Conservation (phyloP, 2,797 vertebrate genomes). For the Poecilia velifera region DNA sequence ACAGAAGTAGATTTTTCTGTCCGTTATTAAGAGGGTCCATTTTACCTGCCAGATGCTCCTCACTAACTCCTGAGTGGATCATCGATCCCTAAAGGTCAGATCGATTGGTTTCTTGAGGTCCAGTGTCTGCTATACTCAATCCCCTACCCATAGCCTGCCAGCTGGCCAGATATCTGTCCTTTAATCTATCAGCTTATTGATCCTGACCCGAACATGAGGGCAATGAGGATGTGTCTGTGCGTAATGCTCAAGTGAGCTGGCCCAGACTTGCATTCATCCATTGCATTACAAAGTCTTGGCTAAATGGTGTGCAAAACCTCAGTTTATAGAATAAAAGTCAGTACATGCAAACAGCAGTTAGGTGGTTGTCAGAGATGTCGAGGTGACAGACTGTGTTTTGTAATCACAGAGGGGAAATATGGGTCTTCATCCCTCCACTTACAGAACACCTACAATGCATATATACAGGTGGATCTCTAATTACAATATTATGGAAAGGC, state of each 20-base stretch:
- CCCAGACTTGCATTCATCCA: slow-evolving; percentile 32
- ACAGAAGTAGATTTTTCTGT: slow-evolving; percentile 29
- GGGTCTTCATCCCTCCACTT: slow-evolving; percentile 30
- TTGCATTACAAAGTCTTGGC: slow-evolving; percentile 32
- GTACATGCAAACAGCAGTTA: slow-evolving; percentile 23
- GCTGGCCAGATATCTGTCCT: slow-evolving; percentile 54
- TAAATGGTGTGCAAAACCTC: slow-evolving; percentile 32
- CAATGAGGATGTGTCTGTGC: slow-evolving; percentile 25
- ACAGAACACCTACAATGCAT: slow-evolving; percentile 13
- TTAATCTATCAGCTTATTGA: slow-evolving; percentile 70
- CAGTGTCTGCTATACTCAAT: slow-evolving; percentile 52
- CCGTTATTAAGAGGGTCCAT: slow-evolving; percentile 34
- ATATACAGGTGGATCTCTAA: not conserved
- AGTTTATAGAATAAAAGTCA: slow-evolving; percentile 50
- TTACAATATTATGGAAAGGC: not conserved
- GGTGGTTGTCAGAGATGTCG: slow-evolving; percentile 24
- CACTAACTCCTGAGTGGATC: slow-evolving; percentile 53
- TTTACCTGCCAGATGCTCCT: slow-evolving; percentile 52
- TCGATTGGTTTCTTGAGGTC: slow-evolving; percentile 62
- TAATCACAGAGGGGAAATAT: not conserved
- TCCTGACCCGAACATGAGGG: slow-evolving; percentile 46
- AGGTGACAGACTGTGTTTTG: slow-evolving; percentile 4
- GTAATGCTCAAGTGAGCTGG: slow-evolving; percentile 32
- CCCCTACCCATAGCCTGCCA: slow-evolving; percentile 35
- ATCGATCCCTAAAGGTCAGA: slow-evolving; percentile 67